Conservation (phyloP, 1,140 invertebrate species). For the Oedothorax gibbosus region DNA sequence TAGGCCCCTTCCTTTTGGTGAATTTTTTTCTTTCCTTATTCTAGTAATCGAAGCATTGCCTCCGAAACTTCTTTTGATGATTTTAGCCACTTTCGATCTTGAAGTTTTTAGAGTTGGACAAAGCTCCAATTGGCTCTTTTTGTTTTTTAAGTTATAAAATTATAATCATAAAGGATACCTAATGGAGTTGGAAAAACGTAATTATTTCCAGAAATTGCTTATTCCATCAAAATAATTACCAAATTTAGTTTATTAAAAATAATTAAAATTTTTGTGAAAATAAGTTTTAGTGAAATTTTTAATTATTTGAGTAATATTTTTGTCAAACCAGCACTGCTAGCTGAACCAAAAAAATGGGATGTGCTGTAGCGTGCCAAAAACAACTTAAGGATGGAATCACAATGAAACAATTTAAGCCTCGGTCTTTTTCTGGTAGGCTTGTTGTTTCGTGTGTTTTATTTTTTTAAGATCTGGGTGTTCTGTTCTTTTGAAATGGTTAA, state of each 20-base stretch:
- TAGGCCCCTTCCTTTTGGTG: neutral
- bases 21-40: constrained; percentile 1
- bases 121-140: neutral
- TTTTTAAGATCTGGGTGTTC: too few species aligned
- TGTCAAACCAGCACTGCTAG: neutral
- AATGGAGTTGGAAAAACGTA: too few species aligned
- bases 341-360: neutral
- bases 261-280: too few species aligned
- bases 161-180: too few species aligned
- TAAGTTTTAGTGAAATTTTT: too few species aligned
- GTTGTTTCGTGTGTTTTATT: neutral
- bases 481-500: too few species aligned
- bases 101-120: constrained; percentile 38
- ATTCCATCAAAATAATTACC: too few species aligned
- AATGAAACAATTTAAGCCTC: constrained; percentile 28
- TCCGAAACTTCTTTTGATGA: constrained; percentile 31
- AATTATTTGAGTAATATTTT: too few species aligned
- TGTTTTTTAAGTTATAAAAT: too few species aligned
- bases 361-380: constrained; percentile 28
- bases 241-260: too few species aligned
- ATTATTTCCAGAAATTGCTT: too few species aligned
- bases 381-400: constrained; percentile 30
- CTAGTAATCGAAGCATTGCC: constrained; percentile 1
- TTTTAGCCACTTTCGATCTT: constrained; percentile 45
- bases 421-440: constrained; percentile 17